These are phyloP conservation scores for Tipula lateralis DNA, from an alignment of 2,888 invertebrate genomes.

Conservation along the genomic window DNA sequence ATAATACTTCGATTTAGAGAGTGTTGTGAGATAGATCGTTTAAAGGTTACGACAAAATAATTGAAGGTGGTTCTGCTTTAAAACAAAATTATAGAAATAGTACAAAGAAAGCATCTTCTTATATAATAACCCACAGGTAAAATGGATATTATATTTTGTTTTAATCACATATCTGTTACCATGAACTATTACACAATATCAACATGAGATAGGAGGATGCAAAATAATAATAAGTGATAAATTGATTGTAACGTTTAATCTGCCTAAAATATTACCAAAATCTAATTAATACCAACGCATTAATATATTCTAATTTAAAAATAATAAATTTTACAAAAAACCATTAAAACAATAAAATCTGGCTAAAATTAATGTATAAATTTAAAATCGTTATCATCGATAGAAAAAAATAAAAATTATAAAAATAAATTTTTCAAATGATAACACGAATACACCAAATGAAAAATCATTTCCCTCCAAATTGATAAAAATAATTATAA, in stretches of 20 bases:
- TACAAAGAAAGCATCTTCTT: too few relatives aligned
- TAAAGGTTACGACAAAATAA: too few relatives aligned
- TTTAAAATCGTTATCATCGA: neutral
- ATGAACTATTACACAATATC: too few relatives aligned
- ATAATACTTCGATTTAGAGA: too few relatives aligned
- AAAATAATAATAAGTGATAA: neutral
- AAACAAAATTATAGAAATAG: too few relatives aligned
- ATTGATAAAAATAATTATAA: neutral
- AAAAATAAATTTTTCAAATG: neutral
- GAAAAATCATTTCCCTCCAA: neutral
- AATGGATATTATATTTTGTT: too few relatives aligned
- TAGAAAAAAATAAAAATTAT: neutral
- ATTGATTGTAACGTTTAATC: neutral
- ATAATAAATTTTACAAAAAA: neutral
- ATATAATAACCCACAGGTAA: too few relatives aligned
- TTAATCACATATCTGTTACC: too few relatives aligned
- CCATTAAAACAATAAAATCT: neutral
- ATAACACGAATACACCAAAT: neutral
- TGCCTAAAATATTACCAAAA: neutral
- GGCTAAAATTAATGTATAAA: neutral
- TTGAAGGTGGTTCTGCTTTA: too few relatives aligned
- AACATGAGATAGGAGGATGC: neutral
- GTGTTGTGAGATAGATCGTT: too few relatives aligned
- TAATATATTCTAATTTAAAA: conserved; percentile 24
- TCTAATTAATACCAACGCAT: neutral